Conservation (phyloP, 2,797 vertebrate species). For the Falco columbarius region DNA sequence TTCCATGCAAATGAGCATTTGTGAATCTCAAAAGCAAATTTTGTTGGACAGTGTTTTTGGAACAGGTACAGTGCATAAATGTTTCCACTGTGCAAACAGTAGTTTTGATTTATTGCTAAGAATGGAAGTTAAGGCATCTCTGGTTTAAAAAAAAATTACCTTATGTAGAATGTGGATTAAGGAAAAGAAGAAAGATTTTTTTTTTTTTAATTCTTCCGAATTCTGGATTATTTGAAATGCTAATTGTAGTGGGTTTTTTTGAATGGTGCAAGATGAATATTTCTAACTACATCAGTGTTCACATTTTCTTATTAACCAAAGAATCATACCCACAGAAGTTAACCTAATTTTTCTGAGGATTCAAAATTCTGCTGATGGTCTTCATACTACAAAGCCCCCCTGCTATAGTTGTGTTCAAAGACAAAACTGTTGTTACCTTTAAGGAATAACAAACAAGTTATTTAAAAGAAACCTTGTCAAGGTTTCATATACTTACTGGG, state of each 20-base stretch:
- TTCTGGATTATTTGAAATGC: not conserved
- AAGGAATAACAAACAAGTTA: not conserved
- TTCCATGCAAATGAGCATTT: not conserved
- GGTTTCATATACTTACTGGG: not conserved
- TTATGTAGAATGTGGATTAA: not conserved
- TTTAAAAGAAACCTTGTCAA: not conserved
- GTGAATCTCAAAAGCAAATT: not conserved
- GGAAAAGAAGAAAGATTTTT: not conserved
- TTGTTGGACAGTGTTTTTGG: not conserved
- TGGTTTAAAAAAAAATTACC: too few relatives aligned
- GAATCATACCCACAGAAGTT: not conserved
- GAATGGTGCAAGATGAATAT: not conserved
- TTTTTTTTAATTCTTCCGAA: not conserved
- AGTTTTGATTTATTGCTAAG: not conserved
- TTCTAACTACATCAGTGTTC: not conserved
- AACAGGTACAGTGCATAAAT: not conserved
- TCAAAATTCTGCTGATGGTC: not conserved
- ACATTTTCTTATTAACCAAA: not conserved
- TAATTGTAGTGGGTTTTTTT: not conserved
- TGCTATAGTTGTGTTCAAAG: not conserved
- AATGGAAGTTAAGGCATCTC: not conserved
- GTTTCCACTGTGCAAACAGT: not conserved
- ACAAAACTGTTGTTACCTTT: constrained; percentile 4
- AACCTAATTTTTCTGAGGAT: not conserved
- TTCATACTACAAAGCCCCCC: not conserved